Base-by-base conservation (phyloP, 2,888 invertebrate genomes). In the Andrena bicolor region DNA sequence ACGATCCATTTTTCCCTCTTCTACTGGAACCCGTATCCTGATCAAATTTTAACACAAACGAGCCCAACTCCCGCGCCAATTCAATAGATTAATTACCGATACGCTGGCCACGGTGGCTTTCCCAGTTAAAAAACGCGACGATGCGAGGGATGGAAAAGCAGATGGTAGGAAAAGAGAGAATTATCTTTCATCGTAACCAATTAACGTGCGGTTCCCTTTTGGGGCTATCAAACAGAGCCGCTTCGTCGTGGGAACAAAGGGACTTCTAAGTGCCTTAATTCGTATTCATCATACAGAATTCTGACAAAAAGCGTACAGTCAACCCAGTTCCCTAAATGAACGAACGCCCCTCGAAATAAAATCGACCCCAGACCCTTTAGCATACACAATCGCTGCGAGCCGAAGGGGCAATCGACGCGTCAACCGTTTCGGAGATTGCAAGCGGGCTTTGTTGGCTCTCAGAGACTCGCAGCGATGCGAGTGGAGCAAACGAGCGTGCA, bases 81-180 rank as follows among this genome's bases (percentile, higher is more conserved):
- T 8, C 16, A 41, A 71, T 28, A 51, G 65, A 80, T 80, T 80
- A 80, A 80, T 71, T 80, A 66, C 32, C 51, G 53, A 61, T 65
- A 48, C 64, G 64, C n/a, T 16, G n/a, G 30, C 28, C 23, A 0
- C 4, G 16, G 7, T 2, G 28, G 32, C 30, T 16, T 65, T 60
- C 65, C 30, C n/a, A 2, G 23, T 41, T 51, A 2, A 32, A 69
- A 58, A 69, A 35, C 3, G n/a, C 30, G 32, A 32, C 1, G n/a
- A 10, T 20, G 23, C 23, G 1, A 32, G 13, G n/a, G 49, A 28
- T 20, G 64, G 41, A 63, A 68, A 63, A 53, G 20, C 49, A 28
- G 20, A 68, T 63, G 48, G 41, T 28, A 10, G n/a, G 4, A 56
- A 49, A 48, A 2, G n/a, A 20, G 26, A 20, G 48, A 48, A 76